Conservation (phyloP, 2,797 vertebrate genomes). For the Halcyon chelicuti region DNA sequence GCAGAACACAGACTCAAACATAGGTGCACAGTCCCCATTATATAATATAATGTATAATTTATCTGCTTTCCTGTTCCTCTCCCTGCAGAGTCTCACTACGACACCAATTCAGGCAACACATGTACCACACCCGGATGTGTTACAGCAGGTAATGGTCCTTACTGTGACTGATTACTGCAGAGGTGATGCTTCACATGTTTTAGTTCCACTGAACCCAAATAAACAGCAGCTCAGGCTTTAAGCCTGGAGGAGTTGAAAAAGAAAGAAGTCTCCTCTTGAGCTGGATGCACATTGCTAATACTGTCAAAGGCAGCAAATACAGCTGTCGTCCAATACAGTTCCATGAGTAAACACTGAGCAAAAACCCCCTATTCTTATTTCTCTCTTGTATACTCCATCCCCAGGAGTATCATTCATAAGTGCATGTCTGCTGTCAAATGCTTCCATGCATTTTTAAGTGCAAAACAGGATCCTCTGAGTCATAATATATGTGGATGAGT, state of each 20-base stretch:
- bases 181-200: not conserved
- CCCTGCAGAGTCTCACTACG: slow-evolving; percentile 76
- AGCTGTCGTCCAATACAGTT: not conserved
- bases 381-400: not conserved
- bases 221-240: not conserved
- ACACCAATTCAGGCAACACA: slow-evolving; percentile 45
- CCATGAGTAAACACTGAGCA: not conserved
- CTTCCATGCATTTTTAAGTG: not conserved
- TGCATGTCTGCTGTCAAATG: not conserved
- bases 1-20: not conserved
- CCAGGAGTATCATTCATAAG: not conserved
- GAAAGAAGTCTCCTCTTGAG: not conserved
- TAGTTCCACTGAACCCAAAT: not conserved
- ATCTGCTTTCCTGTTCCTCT: not conserved
- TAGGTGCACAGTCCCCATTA: not conserved
- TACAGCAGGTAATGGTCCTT: slow-evolving; percentile 85
- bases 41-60: no score
- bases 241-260: not conserved
- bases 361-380: not conserved
- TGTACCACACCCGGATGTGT: slow-evolving; percentile 92
- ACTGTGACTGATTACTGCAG: not conserved
- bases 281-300: no score
- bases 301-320: not conserved
- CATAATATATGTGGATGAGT: not conserved
- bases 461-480: not conserved